Evolutionary conservation across 2,797 vertebrate genomes (phyloP).

Genomic region (Sternotherus odoratus): DNA sequence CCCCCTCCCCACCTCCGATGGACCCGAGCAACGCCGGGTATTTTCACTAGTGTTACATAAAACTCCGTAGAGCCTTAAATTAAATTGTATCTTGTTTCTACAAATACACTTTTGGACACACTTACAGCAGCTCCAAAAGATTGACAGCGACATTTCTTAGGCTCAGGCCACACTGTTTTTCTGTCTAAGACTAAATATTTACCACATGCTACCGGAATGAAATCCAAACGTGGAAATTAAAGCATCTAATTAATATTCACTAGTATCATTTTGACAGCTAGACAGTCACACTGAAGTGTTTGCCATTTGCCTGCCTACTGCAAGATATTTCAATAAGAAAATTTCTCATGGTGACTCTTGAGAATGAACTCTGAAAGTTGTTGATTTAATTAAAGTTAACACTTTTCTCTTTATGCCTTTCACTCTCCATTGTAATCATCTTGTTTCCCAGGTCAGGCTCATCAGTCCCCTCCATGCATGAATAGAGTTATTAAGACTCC

Average conservation of each 20-base stretch:
- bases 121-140: background rate
- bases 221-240: background rate
- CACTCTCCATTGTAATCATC: background rate
- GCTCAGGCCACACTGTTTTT: background rate
- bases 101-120: background rate
- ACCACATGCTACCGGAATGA: background rate
- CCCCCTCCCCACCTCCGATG: too few relatives aligned
- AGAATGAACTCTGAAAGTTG: background rate
- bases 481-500: background rate
- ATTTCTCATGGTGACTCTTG: fast-evolving
- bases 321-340: background rate
- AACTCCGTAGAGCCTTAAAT: background rate
- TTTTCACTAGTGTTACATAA: too few relatives aligned
- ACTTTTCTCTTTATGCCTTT: background rate
- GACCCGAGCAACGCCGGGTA: too few relatives aligned
- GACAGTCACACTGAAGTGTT: background rate
- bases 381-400: background rate
- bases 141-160: background rate
- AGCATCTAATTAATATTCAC: background rate
- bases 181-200: background rate
- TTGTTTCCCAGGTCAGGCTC: background rate
- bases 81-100: background rate
- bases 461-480: background rate
- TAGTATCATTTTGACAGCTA: background rate
- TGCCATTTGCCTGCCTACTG: background rate